Evolutionary conservation across 2,888 invertebrate genomes (phyloP).

Genomic region (Sturmia bella): DNA sequence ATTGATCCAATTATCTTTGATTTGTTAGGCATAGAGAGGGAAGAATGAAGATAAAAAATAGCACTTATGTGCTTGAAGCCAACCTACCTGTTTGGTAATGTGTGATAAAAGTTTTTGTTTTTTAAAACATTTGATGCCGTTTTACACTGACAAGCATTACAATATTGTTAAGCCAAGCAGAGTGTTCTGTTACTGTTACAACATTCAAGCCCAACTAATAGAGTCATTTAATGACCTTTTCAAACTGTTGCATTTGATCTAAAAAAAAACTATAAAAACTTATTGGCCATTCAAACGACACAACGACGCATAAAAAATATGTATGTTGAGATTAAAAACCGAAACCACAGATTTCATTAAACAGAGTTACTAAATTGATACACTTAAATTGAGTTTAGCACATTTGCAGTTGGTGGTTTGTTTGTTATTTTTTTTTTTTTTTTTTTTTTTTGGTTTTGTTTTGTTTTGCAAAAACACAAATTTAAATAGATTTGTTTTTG

Average conservation of each 20-base stretch:
- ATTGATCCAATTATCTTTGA: background rate
- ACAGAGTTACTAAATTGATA: slow-evolving; percentile 11
- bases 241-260: background rate
- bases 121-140: too few species aligned
- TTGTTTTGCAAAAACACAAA: background rate
- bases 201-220: background rate
- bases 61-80: too few species aligned
- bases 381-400: slow-evolving; percentile 37
- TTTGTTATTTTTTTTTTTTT: background rate
- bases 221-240: slow-evolving; percentile 16
- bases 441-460: background rate
- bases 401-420: background rate
- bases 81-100: too few species aligned
- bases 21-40: too few species aligned
- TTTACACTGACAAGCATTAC: too few species aligned
- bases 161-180: too few species aligned
- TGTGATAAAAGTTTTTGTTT: too few species aligned
- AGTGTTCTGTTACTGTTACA: too few species aligned
- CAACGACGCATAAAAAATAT: background rate
- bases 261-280: slow-evolving; percentile 17
- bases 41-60: too few species aligned
- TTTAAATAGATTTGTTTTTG: slow-evolving; percentile 15
- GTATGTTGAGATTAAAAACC: background rate
- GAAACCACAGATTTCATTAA: slow-evolving; percentile 31
- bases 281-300: slow-evolving; percentile 4